These are phyloP conservation scores for Indicator maculatus DNA, from an alignment of 2,113 vertebrate species.

Conservation along the genomic window DNA sequence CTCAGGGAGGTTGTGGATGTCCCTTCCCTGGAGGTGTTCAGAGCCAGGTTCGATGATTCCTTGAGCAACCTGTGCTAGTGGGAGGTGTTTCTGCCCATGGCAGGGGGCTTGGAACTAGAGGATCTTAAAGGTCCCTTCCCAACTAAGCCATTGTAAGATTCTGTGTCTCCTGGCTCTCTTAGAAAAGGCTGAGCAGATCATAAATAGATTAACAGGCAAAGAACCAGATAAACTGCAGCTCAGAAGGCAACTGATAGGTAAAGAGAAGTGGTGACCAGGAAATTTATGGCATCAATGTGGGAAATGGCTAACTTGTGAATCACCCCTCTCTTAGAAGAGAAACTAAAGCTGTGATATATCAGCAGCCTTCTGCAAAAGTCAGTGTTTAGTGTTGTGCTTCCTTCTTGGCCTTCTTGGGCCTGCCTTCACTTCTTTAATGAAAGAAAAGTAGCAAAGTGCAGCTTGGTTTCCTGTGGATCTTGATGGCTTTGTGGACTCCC, in stretches of 20 bases:
- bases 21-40: too few species aligned
- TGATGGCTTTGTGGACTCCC: background rate
- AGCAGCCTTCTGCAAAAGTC: background rate
- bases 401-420: background rate
- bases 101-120: too few species aligned
- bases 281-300: background rate
- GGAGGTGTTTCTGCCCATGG: too few species aligned
- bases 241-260: background rate
- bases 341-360: background rate
- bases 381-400: background rate
- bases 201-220: background rate
- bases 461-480: background rate
- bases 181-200: background rate
- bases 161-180: fast-evolving
- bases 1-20: too few species aligned
- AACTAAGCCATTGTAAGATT: too few species aligned
- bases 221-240: background rate
- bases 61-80: too few species aligned
- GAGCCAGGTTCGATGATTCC: too few species aligned
- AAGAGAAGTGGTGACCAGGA: background rate
- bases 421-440: background rate
- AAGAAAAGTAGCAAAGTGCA: background rate
- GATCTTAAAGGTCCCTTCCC: too few species aligned
- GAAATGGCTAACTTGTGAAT: background rate
- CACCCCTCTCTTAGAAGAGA: background rate